Evolutionary conservation across 2,113 vertebrate genomes (phyloP).

Genomic region (Microcebus tavaratra): DNA sequence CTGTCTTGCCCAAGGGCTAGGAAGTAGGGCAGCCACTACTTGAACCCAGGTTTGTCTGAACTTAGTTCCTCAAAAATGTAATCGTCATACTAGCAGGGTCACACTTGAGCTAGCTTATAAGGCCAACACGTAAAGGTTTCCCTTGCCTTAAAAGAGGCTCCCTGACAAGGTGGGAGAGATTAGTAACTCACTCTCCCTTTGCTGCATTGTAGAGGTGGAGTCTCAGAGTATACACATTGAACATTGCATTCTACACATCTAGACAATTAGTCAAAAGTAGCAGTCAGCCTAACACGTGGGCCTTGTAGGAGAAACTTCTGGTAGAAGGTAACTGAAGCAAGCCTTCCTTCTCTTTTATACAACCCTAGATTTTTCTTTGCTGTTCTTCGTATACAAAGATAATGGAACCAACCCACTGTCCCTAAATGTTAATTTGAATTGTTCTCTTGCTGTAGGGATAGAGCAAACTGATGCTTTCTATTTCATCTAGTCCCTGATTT

Average conservation of each 20-base stretch:
- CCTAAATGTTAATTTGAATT: slow-evolving; percentile 34
- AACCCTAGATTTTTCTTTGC: background rate
- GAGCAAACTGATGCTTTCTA: background rate
- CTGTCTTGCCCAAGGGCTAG: background rate
- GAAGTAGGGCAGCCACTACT: background rate
- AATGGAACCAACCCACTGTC: background rate
- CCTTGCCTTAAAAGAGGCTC: background rate
- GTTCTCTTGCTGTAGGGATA: background rate
- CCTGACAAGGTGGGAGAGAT: background rate
- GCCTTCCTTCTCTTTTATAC: background rate
- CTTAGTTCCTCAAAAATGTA: background rate
- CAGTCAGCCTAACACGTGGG: background rate
- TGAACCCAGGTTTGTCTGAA: background rate
- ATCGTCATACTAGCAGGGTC: background rate
- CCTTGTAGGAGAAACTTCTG: background rate
- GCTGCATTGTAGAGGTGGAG: background rate
- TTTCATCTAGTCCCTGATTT: slow-evolving; percentile 9
- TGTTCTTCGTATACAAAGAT: background rate
- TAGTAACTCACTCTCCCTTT: background rate
- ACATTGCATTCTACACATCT: background rate
- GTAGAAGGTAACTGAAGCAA: background rate
- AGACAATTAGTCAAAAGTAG: background rate
- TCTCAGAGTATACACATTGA: background rate
- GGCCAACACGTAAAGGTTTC: background rate
- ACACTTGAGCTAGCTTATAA: background rate